Conservation (phyloP, 2,888 invertebrate genomes). For the Lasioglossum calceatum region DNA sequence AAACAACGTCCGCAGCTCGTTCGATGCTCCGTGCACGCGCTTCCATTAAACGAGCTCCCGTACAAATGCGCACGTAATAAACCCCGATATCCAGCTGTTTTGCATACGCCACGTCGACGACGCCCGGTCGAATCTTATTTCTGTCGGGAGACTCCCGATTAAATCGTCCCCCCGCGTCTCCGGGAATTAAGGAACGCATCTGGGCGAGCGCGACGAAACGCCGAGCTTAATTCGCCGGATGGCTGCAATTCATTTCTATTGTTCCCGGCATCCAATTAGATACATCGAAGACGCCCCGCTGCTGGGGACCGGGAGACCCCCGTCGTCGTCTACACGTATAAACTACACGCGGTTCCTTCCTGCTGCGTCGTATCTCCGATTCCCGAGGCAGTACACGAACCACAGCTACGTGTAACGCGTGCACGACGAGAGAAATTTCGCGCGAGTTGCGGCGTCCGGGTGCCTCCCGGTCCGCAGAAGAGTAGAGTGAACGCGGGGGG, state of each 20-base stretch:
- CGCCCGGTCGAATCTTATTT: slow-evolving; percentile 1
- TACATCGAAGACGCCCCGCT: neutral
- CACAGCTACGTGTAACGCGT: slow-evolving; percentile 45
- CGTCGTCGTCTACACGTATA: neutral
- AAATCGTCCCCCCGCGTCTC: neutral
- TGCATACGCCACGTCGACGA: neutral
- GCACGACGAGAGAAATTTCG: slow-evolving; percentile 43
- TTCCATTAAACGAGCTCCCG: slow-evolving; percentile 5
- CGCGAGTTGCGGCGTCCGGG: neutral
- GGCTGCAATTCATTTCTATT: neutral
- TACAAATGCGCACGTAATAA: slow-evolving; percentile 12
- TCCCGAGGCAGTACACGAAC: slow-evolving; percentile 35
- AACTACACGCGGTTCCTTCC: neutral
- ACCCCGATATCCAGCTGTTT: slow-evolving; percentile 8
- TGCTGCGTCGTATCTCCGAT: slow-evolving; percentile 7
- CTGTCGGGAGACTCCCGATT: neutral
- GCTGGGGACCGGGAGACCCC: neutral
- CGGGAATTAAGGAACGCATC: neutral
- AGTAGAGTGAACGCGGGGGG: neutral
- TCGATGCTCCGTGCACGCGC: neutral
- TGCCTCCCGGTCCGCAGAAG: neutral
- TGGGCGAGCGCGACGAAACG: neutral
- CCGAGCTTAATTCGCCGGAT: neutral
- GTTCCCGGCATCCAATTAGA: slow-evolving; percentile 9
- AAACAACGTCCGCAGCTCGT: slow-evolving; percentile 6